A percentile compares a stretch with the other conserved stretches of the same genome.
Conservation (phyloP, 2,888 invertebrate species). For the Pantelozetes paolii region DNA sequence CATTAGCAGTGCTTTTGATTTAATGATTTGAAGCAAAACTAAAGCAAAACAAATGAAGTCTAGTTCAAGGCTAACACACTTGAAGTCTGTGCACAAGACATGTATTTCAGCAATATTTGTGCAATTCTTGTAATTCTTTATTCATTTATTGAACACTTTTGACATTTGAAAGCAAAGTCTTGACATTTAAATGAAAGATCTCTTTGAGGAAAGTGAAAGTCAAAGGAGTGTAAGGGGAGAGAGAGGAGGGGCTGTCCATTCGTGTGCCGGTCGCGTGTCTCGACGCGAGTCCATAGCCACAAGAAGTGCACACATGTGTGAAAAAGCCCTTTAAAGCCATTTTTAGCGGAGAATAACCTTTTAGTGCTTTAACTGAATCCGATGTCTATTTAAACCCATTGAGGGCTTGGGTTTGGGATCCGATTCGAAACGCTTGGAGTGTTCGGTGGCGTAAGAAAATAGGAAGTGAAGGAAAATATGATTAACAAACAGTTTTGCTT, state of each 20-base stretch:
- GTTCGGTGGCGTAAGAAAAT: slow-evolving; percentile 25
- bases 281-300: slow-evolving; percentile 23
- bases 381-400: slow-evolving; percentile 5
- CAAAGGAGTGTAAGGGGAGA: not conserved
- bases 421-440: slow-evolving; percentile 12
- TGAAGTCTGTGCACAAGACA: not conserved
- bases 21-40: not conserved
- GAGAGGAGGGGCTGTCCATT: not conserved
- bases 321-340: slow-evolving; percentile 22
- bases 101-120: not conserved
- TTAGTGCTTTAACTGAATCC: not conserved
- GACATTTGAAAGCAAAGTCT: slow-evolving; percentile 14
- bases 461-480: slow-evolving; percentile 17
- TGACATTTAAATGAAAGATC: slow-evolving; percentile 22
- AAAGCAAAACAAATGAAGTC: slow-evolving; percentile 16
- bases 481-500: slow-evolving; percentile 10
- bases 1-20: slow-evolving; percentile 27
- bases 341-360: slow-evolving; percentile 18
- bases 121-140: not conserved
- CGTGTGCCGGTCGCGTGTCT: slow-evolving; percentile 31
- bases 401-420: not conserved
- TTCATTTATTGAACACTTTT: slow-evolving; percentile 20
- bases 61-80: slow-evolving; percentile 19
- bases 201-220: not conserved
- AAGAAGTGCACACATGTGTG: slow-evolving; percentile 31